phyloP scores from a whole-genome alignment of 23 tunicate species.

The Clavelina lepadiformis region DNA sequence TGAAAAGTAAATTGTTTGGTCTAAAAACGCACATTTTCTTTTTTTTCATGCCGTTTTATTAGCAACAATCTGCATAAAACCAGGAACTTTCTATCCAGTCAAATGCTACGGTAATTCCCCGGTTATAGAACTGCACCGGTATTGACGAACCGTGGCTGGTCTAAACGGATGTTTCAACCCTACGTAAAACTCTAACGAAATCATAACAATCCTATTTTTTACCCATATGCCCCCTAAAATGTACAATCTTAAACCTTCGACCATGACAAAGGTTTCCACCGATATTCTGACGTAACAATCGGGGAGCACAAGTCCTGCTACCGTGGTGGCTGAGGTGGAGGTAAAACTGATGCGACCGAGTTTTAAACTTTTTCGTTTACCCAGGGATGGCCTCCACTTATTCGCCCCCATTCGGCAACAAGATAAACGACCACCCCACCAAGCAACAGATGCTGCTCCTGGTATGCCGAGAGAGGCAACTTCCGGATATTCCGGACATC shows the following conservation, averaged over 20 bases:
- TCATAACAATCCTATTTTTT: too few species aligned
- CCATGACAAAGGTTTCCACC: not conserved
- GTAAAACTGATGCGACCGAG: not conserved
- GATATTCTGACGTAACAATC: not conserved
- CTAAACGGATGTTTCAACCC: too few species aligned
- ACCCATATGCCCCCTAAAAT: too few species aligned
- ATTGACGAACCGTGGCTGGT: too few species aligned
- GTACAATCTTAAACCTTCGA: not conserved
- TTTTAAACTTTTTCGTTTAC: not conserved
- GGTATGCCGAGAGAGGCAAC: conserved; percentile 67
- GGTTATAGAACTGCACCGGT: too few species aligned
- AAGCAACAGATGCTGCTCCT: conserved; percentile 75
- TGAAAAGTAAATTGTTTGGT: too few species aligned
- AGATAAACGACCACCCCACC: conserved; percentile 75
- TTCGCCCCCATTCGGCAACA: conserved; percentile 78
- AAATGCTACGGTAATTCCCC: too few species aligned
- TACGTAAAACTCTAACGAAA: too few species aligned
- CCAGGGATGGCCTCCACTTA: conserved; percentile 81
- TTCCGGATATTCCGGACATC: conserved; percentile 49
- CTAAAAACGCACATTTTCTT: too few species aligned
- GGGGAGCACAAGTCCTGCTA: not conserved
- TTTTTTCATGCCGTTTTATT: too few species aligned
- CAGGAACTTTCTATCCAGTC: too few species aligned
- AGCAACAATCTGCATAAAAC: too few species aligned
- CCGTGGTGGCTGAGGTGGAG: not conserved